Conservation (phyloP, 2,797 vertebrate species). For the Ibycter americanus region DNA sequence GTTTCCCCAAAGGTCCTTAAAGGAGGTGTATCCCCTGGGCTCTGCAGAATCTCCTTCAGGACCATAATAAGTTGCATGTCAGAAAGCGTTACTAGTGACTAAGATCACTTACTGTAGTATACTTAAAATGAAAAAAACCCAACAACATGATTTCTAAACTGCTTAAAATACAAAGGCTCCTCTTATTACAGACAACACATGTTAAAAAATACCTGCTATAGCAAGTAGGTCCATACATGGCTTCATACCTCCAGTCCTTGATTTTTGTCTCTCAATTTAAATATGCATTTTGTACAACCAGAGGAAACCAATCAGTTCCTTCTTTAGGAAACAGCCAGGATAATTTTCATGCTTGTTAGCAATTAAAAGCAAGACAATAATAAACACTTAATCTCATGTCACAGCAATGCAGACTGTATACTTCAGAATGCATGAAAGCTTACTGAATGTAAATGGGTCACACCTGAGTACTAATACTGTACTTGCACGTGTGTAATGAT, state of each 20-base stretch:
- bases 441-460: neutral
- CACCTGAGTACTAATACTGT: neutral
- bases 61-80: slow-evolving; percentile 56
- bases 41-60: slow-evolving; percentile 22
- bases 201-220: neutral
- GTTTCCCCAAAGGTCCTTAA: slow-evolving; percentile 40
- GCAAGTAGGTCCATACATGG: neutral
- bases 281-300: neutral
- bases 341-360: neutral
- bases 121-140: slow-evolving; percentile 33
- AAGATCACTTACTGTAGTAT: slow-evolving; percentile 40
- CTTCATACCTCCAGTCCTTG: neutral
- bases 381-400: neutral
- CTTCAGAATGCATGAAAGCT: neutral
- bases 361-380: neutral
- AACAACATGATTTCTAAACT: slow-evolving; percentile 24
- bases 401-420: neutral
- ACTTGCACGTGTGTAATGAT: neutral
- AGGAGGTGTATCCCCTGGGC: slow-evolving; percentile 33
- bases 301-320: neutral
- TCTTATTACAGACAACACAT: neutral
- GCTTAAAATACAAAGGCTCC: slow-evolving; percentile 42
- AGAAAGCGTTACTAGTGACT: slow-evolving; percentile 35
- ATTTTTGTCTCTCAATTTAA: neutral
- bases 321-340: neutral